Evolutionary conservation across 1,140 invertebrate species (phyloP).

Genomic region (Fopius arisanus): DNA sequence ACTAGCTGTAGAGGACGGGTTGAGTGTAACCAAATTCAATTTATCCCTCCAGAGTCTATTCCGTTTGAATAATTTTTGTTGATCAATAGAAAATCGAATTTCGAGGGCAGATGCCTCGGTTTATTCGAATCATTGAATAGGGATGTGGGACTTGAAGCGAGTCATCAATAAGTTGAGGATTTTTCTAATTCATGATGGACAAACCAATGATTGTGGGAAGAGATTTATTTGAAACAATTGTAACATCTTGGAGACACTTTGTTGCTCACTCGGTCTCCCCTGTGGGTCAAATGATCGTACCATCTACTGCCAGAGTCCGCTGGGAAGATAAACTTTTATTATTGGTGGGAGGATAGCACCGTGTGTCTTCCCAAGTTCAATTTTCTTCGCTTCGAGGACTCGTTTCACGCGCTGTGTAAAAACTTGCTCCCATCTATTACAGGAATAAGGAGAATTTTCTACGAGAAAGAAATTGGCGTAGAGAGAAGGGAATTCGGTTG

Average conservation of each 20-base stretch:
- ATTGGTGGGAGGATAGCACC: neutral
- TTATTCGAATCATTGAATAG: neutral
- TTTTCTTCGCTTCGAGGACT: neutral
- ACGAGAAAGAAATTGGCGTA: neutral
- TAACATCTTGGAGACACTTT: neutral
- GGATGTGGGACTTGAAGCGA: neutral
- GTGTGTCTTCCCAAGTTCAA: conserved; percentile 12
- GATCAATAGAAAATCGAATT: neutral
- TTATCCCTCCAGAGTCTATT: neutral
- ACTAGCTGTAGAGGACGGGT: neutral
- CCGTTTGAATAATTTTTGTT: neutral
- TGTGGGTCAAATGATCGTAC: conserved; percentile 5
- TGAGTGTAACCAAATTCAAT: neutral
- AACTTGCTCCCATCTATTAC: neutral
- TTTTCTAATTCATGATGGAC: neutral
- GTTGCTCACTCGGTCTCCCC: neutral
- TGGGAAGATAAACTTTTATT: conserved; percentile 13
- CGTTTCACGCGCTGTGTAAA: conserved; percentile 2
- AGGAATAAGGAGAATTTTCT: conserved; percentile 2
- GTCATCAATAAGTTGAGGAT: neutral
- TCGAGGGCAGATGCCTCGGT: neutral
- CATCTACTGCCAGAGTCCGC: conserved; percentile 7
- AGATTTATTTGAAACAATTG: conserved; percentile 9
- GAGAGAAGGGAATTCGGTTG: neutral
- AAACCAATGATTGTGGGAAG: neutral